Percentiles rank a stretch among this genome's conserved stretches.
Conservation (phyloP, 2,113 vertebrate genomes). For the Physeter macrocephalus region DNA sequence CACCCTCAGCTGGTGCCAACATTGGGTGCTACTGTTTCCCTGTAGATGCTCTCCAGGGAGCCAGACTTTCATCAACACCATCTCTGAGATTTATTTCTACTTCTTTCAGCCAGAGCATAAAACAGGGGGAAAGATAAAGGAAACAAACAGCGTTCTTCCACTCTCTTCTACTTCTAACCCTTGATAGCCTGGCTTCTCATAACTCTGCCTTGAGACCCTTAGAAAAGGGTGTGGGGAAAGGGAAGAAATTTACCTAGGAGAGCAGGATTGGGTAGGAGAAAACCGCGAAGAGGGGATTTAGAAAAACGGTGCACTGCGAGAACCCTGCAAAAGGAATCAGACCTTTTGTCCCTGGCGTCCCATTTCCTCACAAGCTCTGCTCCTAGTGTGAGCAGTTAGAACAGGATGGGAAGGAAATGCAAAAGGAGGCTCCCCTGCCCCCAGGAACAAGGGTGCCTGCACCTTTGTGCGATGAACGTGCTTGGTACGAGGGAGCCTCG, state of each 20-base stretch:
- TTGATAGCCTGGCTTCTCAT: neutral
- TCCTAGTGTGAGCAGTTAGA: neutral
- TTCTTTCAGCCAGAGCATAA: neutral
- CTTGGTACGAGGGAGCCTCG: neutral
- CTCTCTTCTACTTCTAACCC: neutral
- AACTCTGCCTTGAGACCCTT: neutral
- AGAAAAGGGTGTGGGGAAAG: neutral
- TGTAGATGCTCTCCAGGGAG: neutral
- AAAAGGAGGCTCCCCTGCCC: neutral
- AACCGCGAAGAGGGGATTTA: fast-evolving
- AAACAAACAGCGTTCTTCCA: neutral
- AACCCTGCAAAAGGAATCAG: neutral
- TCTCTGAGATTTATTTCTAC: neutral
- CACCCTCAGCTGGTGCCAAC: neutral
- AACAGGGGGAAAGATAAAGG: neutral
- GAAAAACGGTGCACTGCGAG: neutral
- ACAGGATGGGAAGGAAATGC: neutral
- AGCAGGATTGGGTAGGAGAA: neutral
- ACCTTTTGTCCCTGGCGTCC: neutral
- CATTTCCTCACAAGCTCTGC: fast-evolving
- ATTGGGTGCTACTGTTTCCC: neutral
- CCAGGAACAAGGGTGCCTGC: neutral
- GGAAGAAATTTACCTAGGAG: neutral
- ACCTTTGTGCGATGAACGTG: fast-evolving
- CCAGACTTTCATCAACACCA: neutral